Conservation (phyloP, 2,888 invertebrate genomes). For the Cartodere bifasciata region DNA sequence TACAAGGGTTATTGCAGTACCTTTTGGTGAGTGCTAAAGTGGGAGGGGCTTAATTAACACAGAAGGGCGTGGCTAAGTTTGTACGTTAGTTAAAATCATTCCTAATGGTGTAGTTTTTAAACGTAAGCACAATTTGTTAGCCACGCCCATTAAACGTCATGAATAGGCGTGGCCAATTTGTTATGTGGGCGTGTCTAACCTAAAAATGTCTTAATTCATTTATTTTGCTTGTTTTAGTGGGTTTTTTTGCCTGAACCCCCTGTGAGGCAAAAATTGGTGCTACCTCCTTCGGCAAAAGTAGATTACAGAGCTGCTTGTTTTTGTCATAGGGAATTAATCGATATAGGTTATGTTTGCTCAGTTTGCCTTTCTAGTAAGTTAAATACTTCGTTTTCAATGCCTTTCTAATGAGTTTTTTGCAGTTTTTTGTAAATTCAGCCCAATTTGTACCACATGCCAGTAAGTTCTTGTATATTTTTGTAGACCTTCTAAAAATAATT, state of each 20-base stretch:
- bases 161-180: too few species aligned
- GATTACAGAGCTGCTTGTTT: constrained; percentile 97
- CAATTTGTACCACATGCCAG: constrained; percentile 96
- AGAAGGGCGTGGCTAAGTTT: too few species aligned
- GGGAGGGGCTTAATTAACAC: too few species aligned
- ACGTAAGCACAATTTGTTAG: too few species aligned
- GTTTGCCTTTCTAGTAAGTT: constrained; percentile 84
- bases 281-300: constrained; percentile 82
- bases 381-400: neutral
- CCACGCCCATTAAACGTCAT: too few species aligned
- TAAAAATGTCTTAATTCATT: too few species aligned
- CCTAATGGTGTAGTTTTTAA: too few species aligned
- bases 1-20: constrained; percentile 78
- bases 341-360: constrained; percentile 95
- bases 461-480: constrained; percentile 42
- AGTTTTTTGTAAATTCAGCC: constrained; percentile 96
- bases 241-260: constrained; percentile 82
- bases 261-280: constrained; percentile 65
- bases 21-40: constrained; percentile 60
- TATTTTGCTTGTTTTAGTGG: constrained; percentile 55
- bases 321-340: constrained; percentile 89
- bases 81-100: too few species aligned
- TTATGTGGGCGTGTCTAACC: too few species aligned
- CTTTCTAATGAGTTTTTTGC: constrained; percentile 33
- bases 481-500: neutral